Evolutionary conservation across 2,113 vertebrate genomes (phyloP).

Genomic region (Esox niger): DNA sequence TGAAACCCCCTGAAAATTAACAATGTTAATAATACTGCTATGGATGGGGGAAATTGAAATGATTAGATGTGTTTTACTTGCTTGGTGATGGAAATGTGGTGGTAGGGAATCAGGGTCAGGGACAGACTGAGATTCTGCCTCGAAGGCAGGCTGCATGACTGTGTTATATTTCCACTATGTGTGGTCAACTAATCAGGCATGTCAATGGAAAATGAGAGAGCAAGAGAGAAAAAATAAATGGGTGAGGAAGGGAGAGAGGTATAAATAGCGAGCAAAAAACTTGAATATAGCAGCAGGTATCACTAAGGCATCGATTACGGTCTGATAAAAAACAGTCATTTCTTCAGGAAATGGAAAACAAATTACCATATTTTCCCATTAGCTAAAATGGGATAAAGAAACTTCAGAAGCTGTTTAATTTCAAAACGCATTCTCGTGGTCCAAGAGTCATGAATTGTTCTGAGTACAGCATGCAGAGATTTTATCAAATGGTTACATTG

Average conservation of each 20-base stretch:
- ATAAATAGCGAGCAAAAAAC: slow-evolving; percentile 15
- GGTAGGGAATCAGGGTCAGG: slow-evolving; percentile 78
- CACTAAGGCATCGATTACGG: background rate
- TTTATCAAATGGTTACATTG: too few species aligned
- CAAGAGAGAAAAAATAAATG: slow-evolving; percentile 47
- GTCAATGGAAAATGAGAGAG: slow-evolving; percentile 71
- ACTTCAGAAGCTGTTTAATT: too few species aligned
- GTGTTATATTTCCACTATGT: slow-evolving; percentile 78
- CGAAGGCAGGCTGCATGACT: slow-evolving; percentile 74
- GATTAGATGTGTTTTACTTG: slow-evolving; percentile 77
- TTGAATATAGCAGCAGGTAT: background rate
- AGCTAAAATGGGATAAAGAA: too few species aligned
- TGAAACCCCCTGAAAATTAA: slow-evolving; percentile 74
- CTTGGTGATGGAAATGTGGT: slow-evolving; percentile 80
- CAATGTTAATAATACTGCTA: slow-evolving; percentile 76
- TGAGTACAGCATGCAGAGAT: too few species aligned
- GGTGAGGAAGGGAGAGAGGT: slow-evolving; percentile 47
- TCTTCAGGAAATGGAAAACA: too few species aligned
- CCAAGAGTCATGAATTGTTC: too few species aligned
- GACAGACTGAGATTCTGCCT: slow-evolving; percentile 67
- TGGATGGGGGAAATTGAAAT: slow-evolving; percentile 78
- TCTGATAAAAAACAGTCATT: too few species aligned
- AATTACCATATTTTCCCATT: too few species aligned
- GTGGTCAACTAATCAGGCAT: slow-evolving; percentile 72
- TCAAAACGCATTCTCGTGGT: too few species aligned